These are phyloP conservation scores for Gymnobelideus leadbeateri DNA, from an alignment of 2,113 vertebrate genomes.

Conservation along the genomic window DNA sequence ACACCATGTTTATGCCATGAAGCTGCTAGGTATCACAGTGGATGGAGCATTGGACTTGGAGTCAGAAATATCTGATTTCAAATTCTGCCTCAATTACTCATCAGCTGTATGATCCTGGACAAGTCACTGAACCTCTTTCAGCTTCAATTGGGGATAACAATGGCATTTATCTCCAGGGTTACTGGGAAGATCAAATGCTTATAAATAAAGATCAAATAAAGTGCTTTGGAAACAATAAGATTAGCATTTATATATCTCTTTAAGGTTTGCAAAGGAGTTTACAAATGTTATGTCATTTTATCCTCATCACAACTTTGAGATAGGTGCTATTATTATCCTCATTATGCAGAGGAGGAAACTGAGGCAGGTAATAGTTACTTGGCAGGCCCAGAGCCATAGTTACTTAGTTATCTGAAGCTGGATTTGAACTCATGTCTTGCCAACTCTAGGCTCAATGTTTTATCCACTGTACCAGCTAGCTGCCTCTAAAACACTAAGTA, in stretches of 20 bases:
- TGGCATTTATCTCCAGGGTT: background rate
- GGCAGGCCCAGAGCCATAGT: background rate
- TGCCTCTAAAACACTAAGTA: background rate
- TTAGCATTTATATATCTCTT: background rate
- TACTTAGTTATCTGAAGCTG: background rate
- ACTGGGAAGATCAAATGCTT: background rate
- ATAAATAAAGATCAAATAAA: background rate
- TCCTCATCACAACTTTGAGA: background rate
- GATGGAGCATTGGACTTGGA: background rate
- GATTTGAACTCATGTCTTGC: background rate
- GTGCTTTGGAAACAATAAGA: background rate
- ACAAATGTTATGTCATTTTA: background rate
- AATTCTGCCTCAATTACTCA: background rate
- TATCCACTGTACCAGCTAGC: background rate
- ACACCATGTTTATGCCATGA: background rate
- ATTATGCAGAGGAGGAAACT: background rate
- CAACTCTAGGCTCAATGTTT: background rate
- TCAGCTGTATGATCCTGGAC: background rate
- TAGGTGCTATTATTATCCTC: background rate
- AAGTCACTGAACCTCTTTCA: background rate
- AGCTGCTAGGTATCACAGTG: background rate
- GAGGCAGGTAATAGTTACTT: background rate
- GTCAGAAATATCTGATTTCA: background rate
- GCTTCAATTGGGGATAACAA: background rate
- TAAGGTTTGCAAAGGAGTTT: background rate